Evolutionary conservation across 2,113 vertebrate genomes (phyloP).

Genomic region (Macroglossus sobrinus): DNA sequence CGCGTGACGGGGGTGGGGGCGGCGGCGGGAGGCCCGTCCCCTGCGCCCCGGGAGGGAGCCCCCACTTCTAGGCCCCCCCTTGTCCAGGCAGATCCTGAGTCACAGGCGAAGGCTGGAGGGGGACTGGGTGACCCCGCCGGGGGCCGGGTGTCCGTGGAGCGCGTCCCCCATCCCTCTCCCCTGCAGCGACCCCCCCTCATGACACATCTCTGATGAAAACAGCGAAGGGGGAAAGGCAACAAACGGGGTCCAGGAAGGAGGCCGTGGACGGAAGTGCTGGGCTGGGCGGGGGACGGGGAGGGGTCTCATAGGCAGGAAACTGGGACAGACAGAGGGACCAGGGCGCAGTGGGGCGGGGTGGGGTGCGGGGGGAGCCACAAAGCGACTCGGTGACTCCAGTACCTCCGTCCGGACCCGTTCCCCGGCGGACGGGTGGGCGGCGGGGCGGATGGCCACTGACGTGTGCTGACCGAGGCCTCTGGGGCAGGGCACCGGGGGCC

Average conservation of each 20-base stretch:
- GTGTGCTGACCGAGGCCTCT: conserved; percentile 78
- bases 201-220: neutral
- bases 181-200: neutral
- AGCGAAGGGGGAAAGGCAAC: neutral
- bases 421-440: conserved; percentile 73
- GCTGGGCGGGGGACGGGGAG: too few relatives aligned
- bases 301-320: fast-evolving
- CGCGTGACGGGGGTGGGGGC: fast-evolving
- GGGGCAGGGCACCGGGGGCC: conserved; percentile 34
- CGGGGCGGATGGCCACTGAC: conserved; percentile 80
- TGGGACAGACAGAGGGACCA: conserved; percentile 14
- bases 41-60: neutral
- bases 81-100: neutral
- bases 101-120: fast-evolving
- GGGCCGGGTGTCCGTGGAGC: fast-evolving
- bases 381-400: conserved; percentile 81
- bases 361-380: conserved; percentile 58
- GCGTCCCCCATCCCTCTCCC: neutral
- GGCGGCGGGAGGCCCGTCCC: neutral
- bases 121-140: fast-evolving
- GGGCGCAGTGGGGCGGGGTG: conserved; percentile 57
- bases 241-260: neutral
- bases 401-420: conserved; percentile 83
- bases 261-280: neutral
- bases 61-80: neutral